A percentile compares a stretch with the other conserved stretches of the same genome.
These are phyloP conservation scores for Molossus molossus DNA, from an alignment of 2,797 vertebrate genomes.

Conservation along the genomic window DNA sequence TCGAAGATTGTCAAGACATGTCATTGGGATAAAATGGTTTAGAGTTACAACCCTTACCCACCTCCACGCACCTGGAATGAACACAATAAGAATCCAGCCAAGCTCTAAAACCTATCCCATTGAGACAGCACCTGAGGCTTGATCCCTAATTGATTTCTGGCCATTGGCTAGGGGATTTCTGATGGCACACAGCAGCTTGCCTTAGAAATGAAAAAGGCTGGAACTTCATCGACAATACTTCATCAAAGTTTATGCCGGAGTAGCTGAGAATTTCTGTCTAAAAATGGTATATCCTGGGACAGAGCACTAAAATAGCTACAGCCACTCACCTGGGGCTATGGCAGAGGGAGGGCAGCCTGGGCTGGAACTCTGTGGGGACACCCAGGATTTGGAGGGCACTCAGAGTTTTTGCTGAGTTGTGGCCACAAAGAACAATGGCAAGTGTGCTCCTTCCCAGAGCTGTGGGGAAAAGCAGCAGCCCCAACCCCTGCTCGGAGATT, in stretches of 20 bases:
- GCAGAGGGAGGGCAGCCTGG: too few relatives aligned
- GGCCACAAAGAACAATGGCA: too few relatives aligned
- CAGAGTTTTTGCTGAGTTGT: too few relatives aligned
- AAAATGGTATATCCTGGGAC: background rate
- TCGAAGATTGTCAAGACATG: conserved; percentile 28
- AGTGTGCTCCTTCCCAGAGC: too few relatives aligned
- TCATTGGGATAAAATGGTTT: background rate
- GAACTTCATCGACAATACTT: background rate
- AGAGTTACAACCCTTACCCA: background rate
- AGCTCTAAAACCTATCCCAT: background rate
- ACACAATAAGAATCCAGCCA: background rate
- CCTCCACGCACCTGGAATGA: background rate
- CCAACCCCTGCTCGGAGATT: too few relatives aligned
- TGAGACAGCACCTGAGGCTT: background rate
- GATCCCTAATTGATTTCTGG: background rate
- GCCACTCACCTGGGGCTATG: too few relatives aligned
- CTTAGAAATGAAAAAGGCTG: background rate
- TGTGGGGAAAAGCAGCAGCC: too few relatives aligned
- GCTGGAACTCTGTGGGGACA: too few relatives aligned
- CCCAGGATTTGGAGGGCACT: too few relatives aligned
- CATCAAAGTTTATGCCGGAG: background rate
- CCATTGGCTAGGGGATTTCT: background rate
- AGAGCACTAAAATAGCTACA: too few relatives aligned
- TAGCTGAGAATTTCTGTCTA: background rate
- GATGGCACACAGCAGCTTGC: background rate